Evolutionary conservation across 2,113 vertebrate genomes (phyloP).

Genomic region (Chionis minor): DNA sequence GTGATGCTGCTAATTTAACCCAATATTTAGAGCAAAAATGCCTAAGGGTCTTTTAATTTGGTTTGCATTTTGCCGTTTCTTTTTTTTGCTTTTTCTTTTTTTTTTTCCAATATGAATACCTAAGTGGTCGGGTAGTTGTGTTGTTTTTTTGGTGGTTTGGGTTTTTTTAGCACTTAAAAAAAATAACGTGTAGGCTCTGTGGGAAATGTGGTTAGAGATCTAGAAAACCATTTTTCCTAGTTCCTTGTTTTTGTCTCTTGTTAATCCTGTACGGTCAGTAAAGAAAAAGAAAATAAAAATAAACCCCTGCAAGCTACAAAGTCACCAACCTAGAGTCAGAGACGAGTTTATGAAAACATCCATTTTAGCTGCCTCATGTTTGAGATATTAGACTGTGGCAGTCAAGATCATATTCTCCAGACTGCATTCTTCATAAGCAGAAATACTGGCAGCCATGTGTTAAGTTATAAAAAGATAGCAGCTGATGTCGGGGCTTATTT

Average conservation of each 20-base stretch:
- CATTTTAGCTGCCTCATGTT: constrained; percentile 28
- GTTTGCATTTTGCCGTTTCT: not conserved
- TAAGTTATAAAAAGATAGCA: constrained; percentile 65
- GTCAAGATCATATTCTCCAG: constrained; percentile 53
- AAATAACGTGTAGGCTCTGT: not conserved
- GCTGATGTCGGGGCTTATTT: constrained; percentile 61
- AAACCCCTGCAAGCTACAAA: not conserved
- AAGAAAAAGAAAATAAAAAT: not conserved
- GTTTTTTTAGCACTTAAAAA: not conserved
- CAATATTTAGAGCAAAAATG: not conserved
- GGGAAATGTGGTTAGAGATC: not conserved
- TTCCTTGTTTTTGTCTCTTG: not conserved
- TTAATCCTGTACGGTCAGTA: not conserved
- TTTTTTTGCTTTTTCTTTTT: not conserved
- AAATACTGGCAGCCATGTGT: constrained; percentile 53
- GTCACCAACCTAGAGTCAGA: not conserved
- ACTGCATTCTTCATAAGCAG: constrained; percentile 55
- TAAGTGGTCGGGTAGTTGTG: not conserved
- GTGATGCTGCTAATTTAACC: not conserved
- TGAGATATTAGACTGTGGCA: not conserved
- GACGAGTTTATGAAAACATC: not conserved
- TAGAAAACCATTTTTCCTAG: not conserved
- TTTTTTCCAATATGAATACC: not conserved
- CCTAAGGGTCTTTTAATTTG: not conserved
- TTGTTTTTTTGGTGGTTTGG: not conserved